Base-by-base conservation (phyloP, 2,888 invertebrate species). In the Sminthurinus aureus region DNA sequence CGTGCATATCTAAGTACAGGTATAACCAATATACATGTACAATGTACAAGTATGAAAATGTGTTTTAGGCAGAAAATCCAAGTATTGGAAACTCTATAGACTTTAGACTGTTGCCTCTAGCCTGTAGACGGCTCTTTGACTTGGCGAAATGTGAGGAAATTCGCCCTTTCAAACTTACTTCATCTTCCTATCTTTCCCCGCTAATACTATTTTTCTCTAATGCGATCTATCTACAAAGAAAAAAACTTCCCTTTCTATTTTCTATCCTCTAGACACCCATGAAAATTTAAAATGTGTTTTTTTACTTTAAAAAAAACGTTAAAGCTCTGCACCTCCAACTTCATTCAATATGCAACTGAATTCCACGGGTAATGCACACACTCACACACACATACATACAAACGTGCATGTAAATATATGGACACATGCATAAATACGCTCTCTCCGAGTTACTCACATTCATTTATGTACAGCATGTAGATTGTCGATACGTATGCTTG, bases 161-260 rank as follows among this genome's bases (percentile, higher is more conserved):
- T 71, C 71, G n/a, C 71, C 71, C 71, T 71, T 71, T 71, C 24
- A 24, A 26, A 15, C 71, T 71, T 71, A 71, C 58, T 71, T 20
- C 71, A 24, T 22, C 24, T 71, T 58, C 58, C 24, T 71, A 22
- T 71, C 71, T 26, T 71, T 71, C 26, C 24, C 71, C 13, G 24
- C 71, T 71, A 22, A 71, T 71, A 22, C 71, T 71, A 71, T 71
- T 71, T 71, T 71, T 24, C 71, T 71, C 26, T 71, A 71, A 71
- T 71, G 26, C 71, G 15, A 71, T 71, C 71, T 71, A 71, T 71
- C 71, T 71, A 71, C 24, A 26, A 69, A 22, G 20, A 69, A 22
- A 24, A 22, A 71, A 71, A 71, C 71, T 22, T 24, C 26, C 0
- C 71, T 71, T 71, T 26, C 71, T 24, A 24, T 71, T 71, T 71